Conservation (phyloP, 2,888 invertebrate genomes). For the Rambutsinella grinnellia region DNA sequence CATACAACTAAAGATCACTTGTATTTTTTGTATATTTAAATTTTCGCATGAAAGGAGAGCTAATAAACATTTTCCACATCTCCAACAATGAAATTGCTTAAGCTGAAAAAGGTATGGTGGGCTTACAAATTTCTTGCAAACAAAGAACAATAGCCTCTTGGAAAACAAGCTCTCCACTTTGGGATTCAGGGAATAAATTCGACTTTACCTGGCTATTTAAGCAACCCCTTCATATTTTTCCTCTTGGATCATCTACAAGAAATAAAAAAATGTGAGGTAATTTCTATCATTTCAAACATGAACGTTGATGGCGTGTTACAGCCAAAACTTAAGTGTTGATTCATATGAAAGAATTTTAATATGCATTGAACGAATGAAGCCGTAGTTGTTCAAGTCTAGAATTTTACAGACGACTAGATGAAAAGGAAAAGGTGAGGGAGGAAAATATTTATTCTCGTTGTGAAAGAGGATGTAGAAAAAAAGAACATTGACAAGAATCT, state of each 20-base stretch:
- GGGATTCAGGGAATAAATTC: no score
- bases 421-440: not conserved
- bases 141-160: conserved; percentile 21
- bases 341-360: not conserved
- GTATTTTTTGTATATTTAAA: no score
- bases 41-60: no score
- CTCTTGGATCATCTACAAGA: conserved; percentile 14
- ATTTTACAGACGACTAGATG: not conserved
- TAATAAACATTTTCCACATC: not conserved
- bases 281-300: not conserved
- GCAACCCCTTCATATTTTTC: not conserved
- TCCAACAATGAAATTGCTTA: not conserved
- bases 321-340: not conserved
- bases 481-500: not conserved
- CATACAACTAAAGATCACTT: no score
- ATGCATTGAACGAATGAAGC: not conserved
- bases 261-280: not conserved
- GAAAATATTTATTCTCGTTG: not conserved
- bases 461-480: not conserved
- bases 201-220: no score
- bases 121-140: no score
- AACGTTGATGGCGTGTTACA: no score
- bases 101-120: not conserved
- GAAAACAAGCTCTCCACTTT: no score
- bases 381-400: no score